These are phyloP conservation scores for Crax fasciolata DNA, from an alignment of 2,797 vertebrate species.

Conservation along the genomic window DNA sequence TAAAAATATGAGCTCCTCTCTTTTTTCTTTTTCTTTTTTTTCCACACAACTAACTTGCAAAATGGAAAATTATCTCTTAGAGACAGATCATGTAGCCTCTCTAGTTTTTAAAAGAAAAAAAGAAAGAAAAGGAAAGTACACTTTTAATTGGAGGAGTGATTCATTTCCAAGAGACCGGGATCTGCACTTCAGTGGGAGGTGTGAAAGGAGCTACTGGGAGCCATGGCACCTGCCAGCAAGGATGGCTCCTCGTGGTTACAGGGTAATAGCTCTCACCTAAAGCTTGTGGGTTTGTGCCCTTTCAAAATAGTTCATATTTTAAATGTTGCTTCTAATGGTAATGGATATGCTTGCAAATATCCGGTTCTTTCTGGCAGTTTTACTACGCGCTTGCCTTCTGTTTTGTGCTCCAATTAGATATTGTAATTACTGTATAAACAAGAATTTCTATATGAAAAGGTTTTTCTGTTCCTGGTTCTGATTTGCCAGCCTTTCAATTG, in stretches of 20 bases:
- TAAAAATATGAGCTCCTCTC: not conserved
- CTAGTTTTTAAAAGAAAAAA: not conserved
- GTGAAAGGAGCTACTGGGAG: not conserved
- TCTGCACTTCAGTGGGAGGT: conserved; percentile 20
- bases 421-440: not conserved
- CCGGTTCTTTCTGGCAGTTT: not conserved
- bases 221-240: not conserved
- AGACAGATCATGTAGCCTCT: not conserved
- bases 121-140: not conserved
- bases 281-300: not conserved
- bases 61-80: not conserved
- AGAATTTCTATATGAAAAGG: not conserved
- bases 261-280: not conserved
- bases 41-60: not conserved
- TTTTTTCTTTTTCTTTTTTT: not conserved
- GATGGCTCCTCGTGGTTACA: not conserved
- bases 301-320: not conserved
- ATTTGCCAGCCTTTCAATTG: not conserved
- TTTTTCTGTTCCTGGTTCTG: not conserved
- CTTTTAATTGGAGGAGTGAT: conserved; percentile 32
- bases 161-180: not conserved
- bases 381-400: not conserved
- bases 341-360: not conserved
- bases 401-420: not conserved
- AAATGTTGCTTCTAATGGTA: not conserved